Evolutionary conservation across 2,888 invertebrate genomes (phyloP).

Genomic region (Nomada ferruginata): DNA sequence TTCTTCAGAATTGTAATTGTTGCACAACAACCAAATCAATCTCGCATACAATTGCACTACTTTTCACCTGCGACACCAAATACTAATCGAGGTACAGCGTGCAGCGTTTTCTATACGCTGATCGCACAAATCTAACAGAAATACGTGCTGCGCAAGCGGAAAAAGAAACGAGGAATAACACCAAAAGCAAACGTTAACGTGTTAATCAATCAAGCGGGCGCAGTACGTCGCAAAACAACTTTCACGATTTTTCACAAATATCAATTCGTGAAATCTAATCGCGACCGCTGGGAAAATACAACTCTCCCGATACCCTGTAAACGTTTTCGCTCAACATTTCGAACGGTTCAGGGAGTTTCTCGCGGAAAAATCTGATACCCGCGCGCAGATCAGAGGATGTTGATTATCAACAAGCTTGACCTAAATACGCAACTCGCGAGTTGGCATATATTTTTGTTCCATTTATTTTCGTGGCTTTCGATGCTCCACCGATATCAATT

Average conservation of each 20-base stretch:
- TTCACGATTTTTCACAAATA: constrained; percentile 13
- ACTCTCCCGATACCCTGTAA: constrained; percentile 16
- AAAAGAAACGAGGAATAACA: not conserved
- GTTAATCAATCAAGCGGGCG: constrained; percentile 2
- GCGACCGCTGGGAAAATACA: constrained; percentile 39
- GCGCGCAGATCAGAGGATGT: constrained; percentile 36
- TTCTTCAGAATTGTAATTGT: too few relatives aligned
- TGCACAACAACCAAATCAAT: too few relatives aligned
- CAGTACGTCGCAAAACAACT: constrained; percentile 1
- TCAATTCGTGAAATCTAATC: constrained; percentile 29
- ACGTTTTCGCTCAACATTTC: constrained; percentile 54
- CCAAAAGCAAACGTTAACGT: not conserved
- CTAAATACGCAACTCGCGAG: constrained; percentile 54
- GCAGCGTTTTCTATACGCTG: not conserved
- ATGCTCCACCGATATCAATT: constrained; percentile 55
- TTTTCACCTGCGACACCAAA: not conserved
- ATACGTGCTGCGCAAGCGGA: not conserved
- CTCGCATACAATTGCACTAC: not conserved
- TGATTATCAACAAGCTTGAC: constrained; percentile 59
- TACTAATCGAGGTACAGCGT: not conserved
- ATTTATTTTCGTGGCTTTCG: constrained; percentile 60
- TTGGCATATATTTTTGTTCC: constrained; percentile 60
- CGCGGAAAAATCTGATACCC: constrained; percentile 54
- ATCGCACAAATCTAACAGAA: constrained; percentile 5
- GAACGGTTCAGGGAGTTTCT: constrained; percentile 18